These are phyloP conservation scores for Zaprionus obscuricornis DNA, from an alignment of 2,888 invertebrate genomes.

Conservation along the genomic window DNA sequence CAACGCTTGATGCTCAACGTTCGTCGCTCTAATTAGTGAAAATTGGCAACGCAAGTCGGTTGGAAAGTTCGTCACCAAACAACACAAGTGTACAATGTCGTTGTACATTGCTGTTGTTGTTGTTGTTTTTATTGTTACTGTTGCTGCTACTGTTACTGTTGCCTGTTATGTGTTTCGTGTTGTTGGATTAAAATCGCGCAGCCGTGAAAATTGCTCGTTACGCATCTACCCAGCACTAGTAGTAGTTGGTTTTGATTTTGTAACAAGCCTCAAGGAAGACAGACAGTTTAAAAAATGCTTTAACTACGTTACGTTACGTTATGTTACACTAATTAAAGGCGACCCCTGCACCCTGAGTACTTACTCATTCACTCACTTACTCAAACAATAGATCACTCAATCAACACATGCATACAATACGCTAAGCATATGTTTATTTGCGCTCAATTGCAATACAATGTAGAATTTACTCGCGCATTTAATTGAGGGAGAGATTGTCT, in stretches of 20 bases:
- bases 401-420: background rate
- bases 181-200: constrained; percentile 76
- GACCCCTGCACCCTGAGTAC: too few relatives aligned
- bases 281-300: constrained; percentile 22
- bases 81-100: too few relatives aligned
- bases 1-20: constrained; percentile 7
- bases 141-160: background rate
- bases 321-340: constrained; percentile 28
- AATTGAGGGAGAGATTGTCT: too few relatives aligned
- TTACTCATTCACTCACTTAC: too few relatives aligned
- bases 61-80: constrained; percentile 68
- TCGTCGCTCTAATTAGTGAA: constrained; percentile 70
- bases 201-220: constrained; percentile 73
- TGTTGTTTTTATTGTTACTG: constrained; percentile 7
- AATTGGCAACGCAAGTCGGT: constrained; percentile 76
- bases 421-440: too few relatives aligned
- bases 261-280: constrained; percentile 16
- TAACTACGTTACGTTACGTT: constrained; percentile 20
- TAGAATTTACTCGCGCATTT: too few relatives aligned
- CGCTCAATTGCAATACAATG: too few relatives aligned
- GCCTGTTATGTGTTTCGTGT: constrained; percentile 48
- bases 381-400: too few relatives aligned
- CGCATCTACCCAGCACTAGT: constrained; percentile 31
- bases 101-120: background rate
- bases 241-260: constrained; percentile 25